Base-by-base conservation (phyloP, 1,140 invertebrate species). In the Panagrolaimus sp. region DNA sequence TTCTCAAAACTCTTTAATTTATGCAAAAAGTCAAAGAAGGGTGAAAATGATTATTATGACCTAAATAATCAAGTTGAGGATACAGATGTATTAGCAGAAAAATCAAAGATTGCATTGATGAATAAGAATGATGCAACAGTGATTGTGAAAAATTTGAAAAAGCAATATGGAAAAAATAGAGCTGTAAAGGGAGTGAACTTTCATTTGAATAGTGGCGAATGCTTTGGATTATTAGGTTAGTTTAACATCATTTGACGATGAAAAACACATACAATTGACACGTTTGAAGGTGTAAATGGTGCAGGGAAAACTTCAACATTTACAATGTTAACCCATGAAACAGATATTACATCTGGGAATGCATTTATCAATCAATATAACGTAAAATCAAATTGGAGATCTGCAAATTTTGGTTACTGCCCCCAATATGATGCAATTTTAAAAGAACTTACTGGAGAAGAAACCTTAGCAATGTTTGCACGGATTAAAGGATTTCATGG, bases 251-350 rank as follows among this genome's bases (percentile, higher is more conserved):
- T 7, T 38, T 38, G 2, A 38, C 2, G 7, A 7, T 7, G 2
- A 38, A 38, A 4, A 38, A 4, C 2, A 4, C 32, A 38, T 38
- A 7, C 32, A 38, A 38, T 4, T 38, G 7, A 38, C 7, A 38
- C 7, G 2, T 38, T 38, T 38, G 7, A 38, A 38, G 32, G 91
- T 26, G 87, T 90, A 0, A 90, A 90, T 78, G 93, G 92, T 0
- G 92, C 93, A 6, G 93, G 93, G 4, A 95, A 95, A 85, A 92
- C 91, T 6, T 91, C 91, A 12, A 93, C 91, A 8, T 94, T 94
- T 75, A 89, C 89, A 77, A 88, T 88, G 86, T 67, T 77, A n/a
- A 75, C 64, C 88, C 89, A 89, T 17, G 78, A 76, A 65, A 62
- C 79, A 17, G 5, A 43, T 17, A 69, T 73, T 24, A 64, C 74